Evolutionary conservation across 1,140 invertebrate species (phyloP), one percentile per base, ranked within the genome.

Genomic region (Whitmania pigra): DNA sequence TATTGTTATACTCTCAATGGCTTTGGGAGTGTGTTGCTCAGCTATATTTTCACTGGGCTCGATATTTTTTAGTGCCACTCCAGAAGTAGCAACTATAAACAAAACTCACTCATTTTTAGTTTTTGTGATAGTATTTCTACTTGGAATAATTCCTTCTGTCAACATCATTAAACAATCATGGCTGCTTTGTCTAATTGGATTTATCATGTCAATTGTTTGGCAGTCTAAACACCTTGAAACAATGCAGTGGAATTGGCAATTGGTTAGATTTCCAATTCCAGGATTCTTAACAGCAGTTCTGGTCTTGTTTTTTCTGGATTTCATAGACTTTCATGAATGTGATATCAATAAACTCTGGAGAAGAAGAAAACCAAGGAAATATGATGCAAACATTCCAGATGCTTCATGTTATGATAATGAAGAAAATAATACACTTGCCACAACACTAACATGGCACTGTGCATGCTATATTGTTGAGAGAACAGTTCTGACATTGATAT

Each of bases 221-320:
- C 57, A 63, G 20, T 63, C 29, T 63, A 31, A 25, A 63, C 57
- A 63, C 57, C 57, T 63, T 22, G 57, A 63, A 63, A 63, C 57
- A n/a, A 22, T 25, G 29, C 57, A 63, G 57, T 63, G 57, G 57
- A 31, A 63, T 63, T 63, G 57, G 57, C 29, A 22, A 63, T 31
- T 63, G 57, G 29, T 25, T 4, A 63, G 57, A 63, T 63, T 25
- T n/a, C 57, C 57, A 22, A 63, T 63, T 63, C 57, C 57, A 25
- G 57, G 57, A 22, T 63, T 63, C 57, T 31, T 63, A 22, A 63
- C 57, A 63, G 57, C 29, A 25, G 11, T 25, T 18, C 6, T 63
- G 29, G 57, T 63, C 22, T 63, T 63, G 57, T 63, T 18, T 31
- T 31, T 63, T 63, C 29, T 25, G 22, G 57, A 63, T 25, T 7